Conservation (phyloP, 2,888 invertebrate species). For the Archaeoteleia sp. region DNA sequence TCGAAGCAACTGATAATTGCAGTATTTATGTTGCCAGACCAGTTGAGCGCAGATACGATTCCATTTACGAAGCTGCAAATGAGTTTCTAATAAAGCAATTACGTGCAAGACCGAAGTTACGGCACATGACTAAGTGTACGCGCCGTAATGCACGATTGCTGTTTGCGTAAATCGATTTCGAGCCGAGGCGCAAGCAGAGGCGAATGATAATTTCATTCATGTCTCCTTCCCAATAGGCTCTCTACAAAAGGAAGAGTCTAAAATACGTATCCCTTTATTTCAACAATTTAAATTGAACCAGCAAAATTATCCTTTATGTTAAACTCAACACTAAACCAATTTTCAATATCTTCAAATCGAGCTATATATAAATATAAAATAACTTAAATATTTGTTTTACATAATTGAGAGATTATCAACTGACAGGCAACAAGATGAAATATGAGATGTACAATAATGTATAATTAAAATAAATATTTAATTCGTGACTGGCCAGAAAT, state of each 20-base stretch:
- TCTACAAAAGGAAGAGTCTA: slow-evolving; percentile 14
- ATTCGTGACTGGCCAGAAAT: too few relatives aligned
- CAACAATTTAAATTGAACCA: too few relatives aligned
- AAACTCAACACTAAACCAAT: too few relatives aligned
- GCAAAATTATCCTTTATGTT: too few relatives aligned
- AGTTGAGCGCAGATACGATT: slow-evolving; percentile 15
- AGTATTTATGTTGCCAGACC: slow-evolving; percentile 11
- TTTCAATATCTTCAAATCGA: too few relatives aligned
- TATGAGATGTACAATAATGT: too few relatives aligned
- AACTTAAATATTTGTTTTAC: too few relatives aligned
- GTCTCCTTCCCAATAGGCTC: slow-evolving; percentile 14
- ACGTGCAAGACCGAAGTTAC: slow-evolving; percentile 56
- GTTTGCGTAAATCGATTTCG: slow-evolving; percentile 43
- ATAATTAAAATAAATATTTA: too few relatives aligned
- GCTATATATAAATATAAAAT: too few relatives aligned
- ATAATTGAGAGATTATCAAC: too few relatives aligned
- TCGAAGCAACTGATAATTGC: slow-evolving; percentile 2
- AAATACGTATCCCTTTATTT: slow-evolving; percentile 24
- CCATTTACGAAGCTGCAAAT: slow-evolving; percentile 54
- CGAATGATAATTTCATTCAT: slow-evolving; percentile 41
- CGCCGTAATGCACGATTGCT: slow-evolving; percentile 39
- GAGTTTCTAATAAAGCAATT: slow-evolving; percentile 66
- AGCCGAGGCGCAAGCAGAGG: slow-evolving; percentile 19
- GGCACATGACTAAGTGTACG: slow-evolving; percentile 42
- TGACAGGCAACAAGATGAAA: too few relatives aligned